These are phyloP conservation scores for Pardosa pseudoannulata DNA, from an alignment of 2,888 invertebrate genomes.

Conservation along the genomic window DNA sequence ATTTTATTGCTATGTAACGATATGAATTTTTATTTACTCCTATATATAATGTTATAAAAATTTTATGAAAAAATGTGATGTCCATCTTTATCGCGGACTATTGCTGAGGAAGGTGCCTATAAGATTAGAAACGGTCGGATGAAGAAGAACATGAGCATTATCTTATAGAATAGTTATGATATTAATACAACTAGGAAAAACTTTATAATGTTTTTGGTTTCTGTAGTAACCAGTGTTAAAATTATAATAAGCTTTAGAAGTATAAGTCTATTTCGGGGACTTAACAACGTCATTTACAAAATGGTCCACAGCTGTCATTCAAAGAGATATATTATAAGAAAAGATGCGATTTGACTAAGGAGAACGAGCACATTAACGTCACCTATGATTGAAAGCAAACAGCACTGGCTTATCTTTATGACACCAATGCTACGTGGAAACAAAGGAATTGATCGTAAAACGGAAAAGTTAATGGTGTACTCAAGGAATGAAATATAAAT, in stretches of 20 bases:
- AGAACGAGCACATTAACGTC: not conserved
- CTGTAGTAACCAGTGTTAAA: too few relatives aligned
- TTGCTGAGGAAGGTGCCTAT: too few relatives aligned
- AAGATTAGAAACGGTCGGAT: too few relatives aligned
- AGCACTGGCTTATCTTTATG: conserved; percentile 6
- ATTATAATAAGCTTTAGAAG: not conserved
- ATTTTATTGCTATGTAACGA: too few relatives aligned
- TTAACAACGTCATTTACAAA: not conserved
- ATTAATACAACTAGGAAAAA: too few relatives aligned
- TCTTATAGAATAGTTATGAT: too few relatives aligned
- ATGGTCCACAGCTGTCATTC: not conserved
- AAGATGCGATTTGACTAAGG: not conserved
- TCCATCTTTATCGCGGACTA: too few relatives aligned
- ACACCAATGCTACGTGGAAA: not conserved
- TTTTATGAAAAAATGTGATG: too few relatives aligned
- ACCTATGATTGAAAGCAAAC: not conserved
- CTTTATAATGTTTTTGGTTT: too few relatives aligned
- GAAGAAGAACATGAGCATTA: too few relatives aligned
- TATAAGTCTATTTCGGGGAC: not conserved
- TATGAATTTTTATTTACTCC: too few relatives aligned
- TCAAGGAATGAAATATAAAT: not conserved
- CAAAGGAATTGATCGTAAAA: conserved; percentile 7
- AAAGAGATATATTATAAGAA: not conserved
- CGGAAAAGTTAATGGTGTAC: not conserved
- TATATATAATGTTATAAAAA: too few relatives aligned